Base-by-base conservation (phyloP, 1,140 invertebrate genomes). In the Conopomorpha cramerella region DNA sequence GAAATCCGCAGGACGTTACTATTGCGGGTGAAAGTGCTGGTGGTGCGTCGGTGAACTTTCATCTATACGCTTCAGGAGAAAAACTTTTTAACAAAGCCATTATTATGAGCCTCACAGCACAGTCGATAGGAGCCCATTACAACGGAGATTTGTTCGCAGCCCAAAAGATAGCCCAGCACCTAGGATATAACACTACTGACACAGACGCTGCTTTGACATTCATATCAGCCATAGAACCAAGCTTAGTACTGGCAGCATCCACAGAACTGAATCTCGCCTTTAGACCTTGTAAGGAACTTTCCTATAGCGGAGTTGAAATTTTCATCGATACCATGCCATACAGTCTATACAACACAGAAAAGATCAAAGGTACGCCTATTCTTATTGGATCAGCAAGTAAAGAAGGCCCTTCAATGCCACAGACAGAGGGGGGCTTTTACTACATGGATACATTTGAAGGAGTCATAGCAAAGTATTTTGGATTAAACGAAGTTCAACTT, bases 1-100 rank as follows among this genome's bases (percentile, higher is more conserved):
- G 88, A 0, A 84, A 88, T 57, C 71, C 83, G 0, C 58, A 80
- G 27, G 81, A 82, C 13, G 81, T 90, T 0, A 82, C 82, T 1
- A 37, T 76, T 18, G 59, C 51, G 11, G 71, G 71, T 10, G 61
- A 74, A 45, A 55, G 52, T 25, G 57, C 67, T 25, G 70, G 70
- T n/a, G 55, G 63, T 16, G 41, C 35, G 4, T 70, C 67, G 8
- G 59, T 47, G 16, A 36, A 71, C 34, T 31, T 68, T 23, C 70
- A 74, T 36, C 38, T 74, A 39, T 72, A 64, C 41, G 62, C 70
- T 2, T 44, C 55, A 10, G 61, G 56, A 12, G 48, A 64, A 10
- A 74, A 68, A 40, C 28, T 63, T n/a, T 74, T 55, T 31, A 51
- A 53, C 14, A 72, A 74, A 58, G 51, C 58, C 8, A 72, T 74